Conservation (phyloP, 2,888 invertebrate genomes). For the Drosophila kambysellisi region DNA sequence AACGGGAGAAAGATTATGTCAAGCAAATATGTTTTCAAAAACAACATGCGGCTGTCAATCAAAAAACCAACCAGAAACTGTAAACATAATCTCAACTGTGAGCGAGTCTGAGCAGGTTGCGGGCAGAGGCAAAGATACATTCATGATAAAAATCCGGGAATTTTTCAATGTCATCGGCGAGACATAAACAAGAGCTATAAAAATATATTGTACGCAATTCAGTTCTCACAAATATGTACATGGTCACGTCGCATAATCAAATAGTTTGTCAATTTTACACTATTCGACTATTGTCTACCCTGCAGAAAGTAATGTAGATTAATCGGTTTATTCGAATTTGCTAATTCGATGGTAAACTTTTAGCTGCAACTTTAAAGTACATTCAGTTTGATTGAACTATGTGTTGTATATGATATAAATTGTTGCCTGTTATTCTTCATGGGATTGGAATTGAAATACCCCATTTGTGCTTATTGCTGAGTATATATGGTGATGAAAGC, state of each 20-base stretch:
- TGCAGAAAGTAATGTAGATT: neutral
- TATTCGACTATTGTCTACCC: conserved; percentile 3
- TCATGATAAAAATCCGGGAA: conserved; percentile 21
- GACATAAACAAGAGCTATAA: conserved; percentile 59
- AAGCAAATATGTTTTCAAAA: conserved; percentile 22
- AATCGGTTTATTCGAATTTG: neutral
- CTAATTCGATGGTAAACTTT: neutral
- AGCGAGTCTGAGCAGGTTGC: conserved; percentile 10
- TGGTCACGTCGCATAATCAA: conserved; percentile 9
- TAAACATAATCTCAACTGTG: conserved; percentile 58
- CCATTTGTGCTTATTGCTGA: neutral
- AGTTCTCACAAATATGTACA: conserved; percentile 10
- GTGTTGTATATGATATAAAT: neutral
- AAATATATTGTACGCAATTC: conserved; percentile 16
- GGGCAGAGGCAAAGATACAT: conserved; percentile 17
- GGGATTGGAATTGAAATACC: neutral
- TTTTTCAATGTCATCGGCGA: conserved; percentile 52
- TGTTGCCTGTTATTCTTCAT: neutral
- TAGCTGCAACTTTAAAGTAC: neutral
- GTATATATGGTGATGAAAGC: conserved; percentile 11
- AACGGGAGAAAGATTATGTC: conserved; percentile 5
- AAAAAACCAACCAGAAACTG: conserved; percentile 31
- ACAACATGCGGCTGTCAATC: conserved; percentile 61
- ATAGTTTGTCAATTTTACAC: neutral
- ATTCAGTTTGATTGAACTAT: neutral